phyloP scores from a whole-genome alignment of 2,113 vertebrate species.

The Neogale vison region DNA sequence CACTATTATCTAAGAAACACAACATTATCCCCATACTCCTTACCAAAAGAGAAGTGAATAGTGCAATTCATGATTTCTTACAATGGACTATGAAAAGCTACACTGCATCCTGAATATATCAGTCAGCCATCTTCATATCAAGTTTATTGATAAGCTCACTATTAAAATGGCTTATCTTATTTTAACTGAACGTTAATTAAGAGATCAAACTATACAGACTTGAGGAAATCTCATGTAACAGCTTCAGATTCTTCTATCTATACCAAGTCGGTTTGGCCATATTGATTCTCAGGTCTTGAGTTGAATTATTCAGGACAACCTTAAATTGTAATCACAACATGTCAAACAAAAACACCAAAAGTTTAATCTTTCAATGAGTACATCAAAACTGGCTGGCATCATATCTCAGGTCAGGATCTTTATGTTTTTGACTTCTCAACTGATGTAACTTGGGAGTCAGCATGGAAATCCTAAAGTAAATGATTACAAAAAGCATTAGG shows the following conservation, averaged over 20 bases:
- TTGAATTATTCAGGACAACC: constrained; percentile 28
- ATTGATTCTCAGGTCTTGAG: background rate
- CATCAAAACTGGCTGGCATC: background rate
- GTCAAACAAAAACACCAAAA: background rate
- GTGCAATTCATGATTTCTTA: constrained; percentile 10
- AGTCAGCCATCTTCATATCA: background rate
- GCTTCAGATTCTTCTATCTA: background rate
- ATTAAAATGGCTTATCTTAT: background rate
- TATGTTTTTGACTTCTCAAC: background rate
- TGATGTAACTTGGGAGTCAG: background rate
- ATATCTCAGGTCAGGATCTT: constrained; percentile 17
- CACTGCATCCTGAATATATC: background rate
- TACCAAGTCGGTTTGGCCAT: background rate
- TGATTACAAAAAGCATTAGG: background rate
- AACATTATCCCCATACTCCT: background rate
- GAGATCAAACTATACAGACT: background rate
- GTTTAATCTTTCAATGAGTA: background rate
- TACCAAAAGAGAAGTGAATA: background rate
- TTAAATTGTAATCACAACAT: background rate
- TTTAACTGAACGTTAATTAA: constrained; percentile 30
- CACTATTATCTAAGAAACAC: constrained; percentile 44
- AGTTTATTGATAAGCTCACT: background rate
- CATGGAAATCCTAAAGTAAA: constrained; percentile 13
- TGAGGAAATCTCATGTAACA: background rate
- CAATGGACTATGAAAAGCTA: background rate